Percentiles rank a stretch among this genome's conserved stretches.
Conservation (phyloP, 2,797 vertebrate genomes). For the Hippopotamyrus pictus region DNA sequence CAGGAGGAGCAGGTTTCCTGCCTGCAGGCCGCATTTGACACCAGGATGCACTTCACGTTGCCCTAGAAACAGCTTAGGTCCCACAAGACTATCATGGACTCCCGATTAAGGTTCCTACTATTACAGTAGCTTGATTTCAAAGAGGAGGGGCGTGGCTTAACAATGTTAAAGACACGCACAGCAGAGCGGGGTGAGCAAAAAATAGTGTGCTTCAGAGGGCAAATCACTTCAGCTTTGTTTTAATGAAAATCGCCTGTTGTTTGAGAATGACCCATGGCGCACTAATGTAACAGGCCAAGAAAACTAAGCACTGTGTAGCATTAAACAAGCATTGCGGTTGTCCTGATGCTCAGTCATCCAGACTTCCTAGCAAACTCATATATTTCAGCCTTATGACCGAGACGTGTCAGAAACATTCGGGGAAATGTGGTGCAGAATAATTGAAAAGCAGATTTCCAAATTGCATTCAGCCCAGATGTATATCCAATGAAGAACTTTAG, state of each 20-base stretch:
- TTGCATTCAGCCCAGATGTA: background rate
- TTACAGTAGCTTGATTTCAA: background rate
- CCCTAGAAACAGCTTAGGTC: constrained; percentile 12
- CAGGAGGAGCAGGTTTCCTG: background rate
- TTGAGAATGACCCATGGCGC: background rate
- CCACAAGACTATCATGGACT: background rate
- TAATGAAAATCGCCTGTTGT: background rate
- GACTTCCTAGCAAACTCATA: background rate
- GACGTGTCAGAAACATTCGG: background rate
- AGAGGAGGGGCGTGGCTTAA: background rate
- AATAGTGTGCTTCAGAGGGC: background rate
- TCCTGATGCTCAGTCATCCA: background rate
- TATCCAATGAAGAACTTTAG: background rate
- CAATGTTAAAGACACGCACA: background rate
- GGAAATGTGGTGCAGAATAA: background rate
- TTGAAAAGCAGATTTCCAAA: background rate
- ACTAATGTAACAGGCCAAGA: background rate
- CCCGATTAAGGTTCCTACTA: background rate
- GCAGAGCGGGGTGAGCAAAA: background rate
- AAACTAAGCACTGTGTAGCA: background rate
- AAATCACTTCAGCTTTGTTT: background rate
- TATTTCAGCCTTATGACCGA: background rate
- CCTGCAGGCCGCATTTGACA: background rate
- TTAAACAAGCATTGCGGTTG: background rate
- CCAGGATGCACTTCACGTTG: constrained; percentile 4